Evolutionary conservation across 1,140 invertebrate species (phyloP).

Genomic region (Diploscapter pachys): DNA sequence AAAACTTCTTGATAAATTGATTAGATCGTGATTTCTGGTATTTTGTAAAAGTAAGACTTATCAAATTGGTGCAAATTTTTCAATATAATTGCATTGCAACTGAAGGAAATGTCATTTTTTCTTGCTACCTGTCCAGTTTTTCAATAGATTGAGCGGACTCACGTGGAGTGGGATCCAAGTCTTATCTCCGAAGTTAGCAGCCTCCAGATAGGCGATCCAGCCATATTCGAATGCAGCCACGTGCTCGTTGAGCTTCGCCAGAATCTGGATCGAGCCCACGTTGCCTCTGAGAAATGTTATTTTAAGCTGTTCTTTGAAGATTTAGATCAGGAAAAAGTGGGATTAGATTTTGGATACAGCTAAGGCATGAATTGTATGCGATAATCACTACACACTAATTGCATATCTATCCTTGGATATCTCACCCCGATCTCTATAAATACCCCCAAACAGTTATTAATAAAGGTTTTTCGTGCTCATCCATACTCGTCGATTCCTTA

Average conservation of each 20-base stretch:
- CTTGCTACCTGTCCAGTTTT: background rate
- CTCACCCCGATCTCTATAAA: no score
- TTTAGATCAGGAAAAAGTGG: background rate
- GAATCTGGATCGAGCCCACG: constrained; percentile 36
- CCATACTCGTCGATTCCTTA: no score
- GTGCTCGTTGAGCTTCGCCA: constrained; percentile 36
- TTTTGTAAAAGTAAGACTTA: no score
- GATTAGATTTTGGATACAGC: background rate
- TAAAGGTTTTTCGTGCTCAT: no score
- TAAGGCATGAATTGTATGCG: no score
- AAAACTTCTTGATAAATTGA: background rate
- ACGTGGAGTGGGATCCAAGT: constrained; percentile 42
- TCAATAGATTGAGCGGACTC: background rate
- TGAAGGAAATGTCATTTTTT: background rate
- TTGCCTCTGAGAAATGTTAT: constrained; percentile 15
- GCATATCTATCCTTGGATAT: no score
- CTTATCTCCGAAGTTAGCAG: constrained; percentile 39
- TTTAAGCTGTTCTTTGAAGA: constrained; percentile 8
- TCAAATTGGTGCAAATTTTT: no score
- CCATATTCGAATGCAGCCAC: constrained; percentile 38
- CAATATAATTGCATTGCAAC: no score
- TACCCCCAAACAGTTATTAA: no score
- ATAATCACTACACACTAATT: no score
- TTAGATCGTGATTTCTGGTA: no score
- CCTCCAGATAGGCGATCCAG: constrained; percentile 31